Evolutionary conservation across 2,888 invertebrate species (phyloP), one percentile per base, ranked within the genome.

Genomic region (Ophraella communa): DNA sequence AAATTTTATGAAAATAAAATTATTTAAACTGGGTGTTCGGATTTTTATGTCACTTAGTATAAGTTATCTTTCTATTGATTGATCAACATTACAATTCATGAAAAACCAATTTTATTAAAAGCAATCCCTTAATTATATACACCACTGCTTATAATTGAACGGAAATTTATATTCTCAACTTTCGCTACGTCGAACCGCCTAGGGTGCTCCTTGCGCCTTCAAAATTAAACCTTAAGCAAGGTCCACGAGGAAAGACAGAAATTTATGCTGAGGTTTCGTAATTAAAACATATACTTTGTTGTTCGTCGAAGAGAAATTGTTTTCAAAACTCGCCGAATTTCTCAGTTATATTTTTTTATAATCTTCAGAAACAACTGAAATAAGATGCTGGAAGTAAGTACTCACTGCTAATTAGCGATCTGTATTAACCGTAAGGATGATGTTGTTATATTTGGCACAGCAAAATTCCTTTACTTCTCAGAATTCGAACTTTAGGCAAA

Each of bases 281-380:
- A 68, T 66, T 66, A 66, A 66, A 70, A 70, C 70, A 68, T 66
- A 65, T 68, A 67, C 68, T 70, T 70, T 66, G 68, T 64, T 68
- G 66, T 54, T 68, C 64, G 64, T 51, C 61, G 27, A n/a, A 35
- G 39, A 53, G 51, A 56, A 59, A 64, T 55, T 55, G 47, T 55
- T 64, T 55, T 49, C 39, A 55, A 64, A 57, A 52, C 44, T 59
- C 59, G 30, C 51, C 44, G 14, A 42, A 52, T 44, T 53, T 52
- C 14, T 27, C 60, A 7, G 27, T 30, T 44, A n/a, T 44, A 52
- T 35, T 51, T 49, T 8, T n/a, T 30, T 30, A 27, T 8, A 10
- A 35, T n/a, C n/a, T n/a, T n/a, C n/a, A 60, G 44, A 18, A 52
- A 60, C 51, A 52, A 52, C 27, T 53, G 60, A 44, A 60, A 60